These are phyloP conservation scores for Drosophila parabipectinata DNA, from an alignment of 1,140 invertebrate genomes.

Conservation along the genomic window DNA sequence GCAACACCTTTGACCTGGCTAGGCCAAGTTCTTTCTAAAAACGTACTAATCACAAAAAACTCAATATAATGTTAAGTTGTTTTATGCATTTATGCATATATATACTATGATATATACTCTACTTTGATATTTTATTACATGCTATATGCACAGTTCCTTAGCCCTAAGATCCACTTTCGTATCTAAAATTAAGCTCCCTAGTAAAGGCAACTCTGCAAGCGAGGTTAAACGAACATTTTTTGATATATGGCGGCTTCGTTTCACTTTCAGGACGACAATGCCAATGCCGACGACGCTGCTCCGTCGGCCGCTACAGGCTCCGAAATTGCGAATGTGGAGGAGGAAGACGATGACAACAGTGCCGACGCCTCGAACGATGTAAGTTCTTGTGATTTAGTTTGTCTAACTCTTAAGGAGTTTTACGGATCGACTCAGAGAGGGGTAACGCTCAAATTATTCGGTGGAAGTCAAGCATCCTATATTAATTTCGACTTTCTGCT, in stretches of 20 bases:
- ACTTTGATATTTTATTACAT: slow-evolving; percentile 6
- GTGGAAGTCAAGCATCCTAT: not conserved
- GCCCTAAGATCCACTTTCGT: slow-evolving; percentile 17
- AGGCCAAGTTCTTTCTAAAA: slow-evolving; percentile 16
- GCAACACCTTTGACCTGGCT: not conserved
- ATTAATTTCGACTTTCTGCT: too few relatives aligned
- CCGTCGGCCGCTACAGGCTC: not conserved
- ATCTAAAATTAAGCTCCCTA: slow-evolving; percentile 38
- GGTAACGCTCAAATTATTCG: slow-evolving; percentile 6
- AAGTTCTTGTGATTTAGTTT: slow-evolving; percentile 34
- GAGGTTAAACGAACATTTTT: slow-evolving; percentile 41
- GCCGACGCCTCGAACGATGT: slow-evolving; percentile 59
- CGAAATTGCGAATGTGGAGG: slow-evolving; percentile 8
- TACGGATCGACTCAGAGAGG: too few relatives aligned
- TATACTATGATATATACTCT: not conserved
- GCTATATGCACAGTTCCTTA: slow-evolving; percentile 6
- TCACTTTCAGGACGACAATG: slow-evolving; percentile 69
- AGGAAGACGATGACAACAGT: slow-evolving; percentile 64
- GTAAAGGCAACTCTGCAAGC: slow-evolving; percentile 54
- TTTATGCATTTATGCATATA: not conserved
- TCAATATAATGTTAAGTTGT: slow-evolving; percentile 22
- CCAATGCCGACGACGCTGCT: slow-evolving; percentile 21
- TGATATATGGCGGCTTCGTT: slow-evolving; percentile 65
- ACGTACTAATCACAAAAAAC: not conserved
- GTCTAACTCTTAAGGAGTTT: not conserved